Evolutionary conservation across 2,113 vertebrate species (phyloP).

Genomic region (Ia io): DNA sequence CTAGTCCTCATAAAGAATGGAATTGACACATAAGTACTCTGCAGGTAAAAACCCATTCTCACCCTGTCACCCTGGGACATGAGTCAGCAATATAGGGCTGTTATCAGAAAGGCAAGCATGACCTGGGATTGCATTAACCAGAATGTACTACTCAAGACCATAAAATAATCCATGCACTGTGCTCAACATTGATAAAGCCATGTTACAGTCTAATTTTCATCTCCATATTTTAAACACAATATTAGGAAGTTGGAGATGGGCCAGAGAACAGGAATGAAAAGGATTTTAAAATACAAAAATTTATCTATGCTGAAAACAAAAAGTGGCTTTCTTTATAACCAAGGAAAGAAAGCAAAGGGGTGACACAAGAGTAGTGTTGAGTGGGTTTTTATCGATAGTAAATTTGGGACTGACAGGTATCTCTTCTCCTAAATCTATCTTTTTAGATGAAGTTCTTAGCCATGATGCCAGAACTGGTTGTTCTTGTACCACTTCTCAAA

Average conservation of each 20-base stretch:
- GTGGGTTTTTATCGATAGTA: neutral
- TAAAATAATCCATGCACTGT: constrained; percentile 17
- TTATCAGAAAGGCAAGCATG: neutral
- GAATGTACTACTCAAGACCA: neutral
- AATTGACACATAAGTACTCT: constrained; percentile 14
- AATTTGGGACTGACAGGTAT: neutral
- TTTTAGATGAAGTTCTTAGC: constrained; percentile 6
- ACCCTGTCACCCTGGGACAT: neutral
- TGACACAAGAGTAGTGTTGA: neutral
- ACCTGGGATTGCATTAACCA: neutral
- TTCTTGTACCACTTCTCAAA: neutral
- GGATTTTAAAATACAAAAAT: neutral
- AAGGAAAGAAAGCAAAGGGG: neutral
- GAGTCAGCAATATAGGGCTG: neutral
- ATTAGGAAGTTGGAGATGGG: constrained; percentile 14
- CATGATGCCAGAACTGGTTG: neutral
- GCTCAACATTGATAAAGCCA: neutral
- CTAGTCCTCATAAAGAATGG: neutral
- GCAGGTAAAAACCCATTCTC: constrained; percentile 41
- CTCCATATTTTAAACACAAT: constrained; percentile 42
- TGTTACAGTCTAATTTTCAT: constrained; percentile 52
- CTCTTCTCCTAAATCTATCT: neutral
- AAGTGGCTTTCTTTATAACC: neutral
- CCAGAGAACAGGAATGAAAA: constrained; percentile 30
- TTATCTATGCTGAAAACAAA: neutral